Base-by-base conservation (phyloP, 2,797 vertebrate genomes). In the Rhincodon typus region DNA sequence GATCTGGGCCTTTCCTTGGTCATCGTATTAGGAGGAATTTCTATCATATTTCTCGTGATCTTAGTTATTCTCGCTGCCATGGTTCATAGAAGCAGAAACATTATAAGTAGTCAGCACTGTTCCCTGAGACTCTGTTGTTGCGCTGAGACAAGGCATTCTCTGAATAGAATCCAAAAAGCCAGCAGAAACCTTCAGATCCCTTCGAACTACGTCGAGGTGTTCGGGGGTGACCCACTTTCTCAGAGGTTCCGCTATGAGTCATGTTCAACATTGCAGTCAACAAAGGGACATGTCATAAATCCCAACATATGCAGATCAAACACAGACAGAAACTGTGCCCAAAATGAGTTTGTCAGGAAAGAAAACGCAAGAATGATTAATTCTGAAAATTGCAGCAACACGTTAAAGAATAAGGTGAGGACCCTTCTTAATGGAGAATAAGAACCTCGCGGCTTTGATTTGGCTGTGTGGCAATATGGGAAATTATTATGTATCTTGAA, bases 1-100 rank as follows among this genome's bases (percentile, higher is more conserved):
- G 87, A 94, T 62, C 53, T 96, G 12, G 90, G 95, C 69, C 62
- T 96, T 27, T 96, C 94, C 74, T 95, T 96, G 72, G 95, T 96
- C 38, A 95, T 96, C 53, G 38, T 72, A 4, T 74, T 96, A 34
- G 95, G 95, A 17, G 62, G 66, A 38, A 93, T n/a, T 62, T 96
- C 95, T 0, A 77, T 94, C 10, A 67, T 96, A 0, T 96, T 96
- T 72, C 77, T 95, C 12, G 70, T 96, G 53, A 95, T 88, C 72
- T 27, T 95, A 27, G 53, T 96, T 67, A 88, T 95, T 23, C 62
- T 95, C 3, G 86, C 50, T 50, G 1, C 53, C 2, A 88, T 30
- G 25, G 0, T 88, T 53, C 50, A 88, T 4, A 50, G 30, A 88
- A 53, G 17, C 46, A 88, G 86, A 53, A 88, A 30, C 17, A 1